Evolutionary conservation across 2,888 invertebrate species (phyloP).

Genomic region (Lepidocyrtinus sp.): DNA sequence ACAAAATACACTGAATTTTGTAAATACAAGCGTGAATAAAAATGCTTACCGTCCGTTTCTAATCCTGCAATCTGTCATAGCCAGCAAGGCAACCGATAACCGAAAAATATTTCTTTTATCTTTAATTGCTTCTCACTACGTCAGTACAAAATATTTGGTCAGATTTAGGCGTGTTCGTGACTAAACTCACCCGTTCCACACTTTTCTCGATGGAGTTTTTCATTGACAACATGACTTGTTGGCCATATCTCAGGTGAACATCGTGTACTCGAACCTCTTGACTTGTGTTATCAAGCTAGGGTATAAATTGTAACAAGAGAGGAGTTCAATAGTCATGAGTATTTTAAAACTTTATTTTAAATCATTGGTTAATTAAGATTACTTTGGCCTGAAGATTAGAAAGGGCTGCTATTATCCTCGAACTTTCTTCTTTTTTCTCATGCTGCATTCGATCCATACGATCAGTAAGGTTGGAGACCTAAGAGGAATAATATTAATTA

Average conservation of each 20-base stretch:
- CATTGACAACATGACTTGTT: slow-evolving; percentile 34
- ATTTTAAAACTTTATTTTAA: not conserved
- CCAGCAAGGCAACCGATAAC: not conserved
- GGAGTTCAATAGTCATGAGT: not conserved
- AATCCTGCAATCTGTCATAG: slow-evolving; percentile 37
- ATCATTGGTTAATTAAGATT: not conserved
- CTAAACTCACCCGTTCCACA: slow-evolving; percentile 18
- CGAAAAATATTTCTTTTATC: not conserved
- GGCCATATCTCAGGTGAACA: slow-evolving; percentile 37
- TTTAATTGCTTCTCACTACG: slow-evolving; percentile 17
- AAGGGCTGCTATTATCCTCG: not conserved
- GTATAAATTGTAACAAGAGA: not conserved
- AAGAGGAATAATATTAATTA: not conserved
- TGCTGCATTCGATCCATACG: not conserved
- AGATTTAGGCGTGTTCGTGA: not conserved
- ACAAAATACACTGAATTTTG: not conserved
- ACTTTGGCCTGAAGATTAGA: slow-evolving; percentile 24
- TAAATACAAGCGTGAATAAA: not conserved
- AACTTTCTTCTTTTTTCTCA: not conserved
- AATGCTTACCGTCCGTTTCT: slow-evolving; percentile 33
- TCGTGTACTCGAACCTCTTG: slow-evolving; percentile 38
- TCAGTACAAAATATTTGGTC: not conserved
- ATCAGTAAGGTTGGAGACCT: slow-evolving; percentile 25
- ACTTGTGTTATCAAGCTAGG: slow-evolving; percentile 44
- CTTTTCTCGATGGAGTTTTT: slow-evolving; percentile 20